Evolutionary conservation across 2,113 vertebrate genomes (phyloP).

Genomic region (Elaphurus davidianus): DNA sequence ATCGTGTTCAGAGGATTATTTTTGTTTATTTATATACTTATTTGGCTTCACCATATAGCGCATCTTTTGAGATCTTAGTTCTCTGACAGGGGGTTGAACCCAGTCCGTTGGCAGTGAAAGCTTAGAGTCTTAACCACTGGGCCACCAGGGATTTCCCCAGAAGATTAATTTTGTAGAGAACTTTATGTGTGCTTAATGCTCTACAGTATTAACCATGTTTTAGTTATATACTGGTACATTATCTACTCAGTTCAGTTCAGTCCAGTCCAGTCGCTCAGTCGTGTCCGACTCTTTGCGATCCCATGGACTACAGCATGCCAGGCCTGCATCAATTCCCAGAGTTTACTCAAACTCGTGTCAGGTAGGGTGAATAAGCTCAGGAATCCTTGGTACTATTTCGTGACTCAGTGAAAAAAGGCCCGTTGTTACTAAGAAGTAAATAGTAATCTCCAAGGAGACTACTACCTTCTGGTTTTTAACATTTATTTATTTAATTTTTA

Average conservation of each 20-base stretch:
- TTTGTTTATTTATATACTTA: not conserved
- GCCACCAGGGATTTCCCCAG: not conserved
- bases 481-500: not conserved
- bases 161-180: not conserved
- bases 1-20: constrained; percentile 5
- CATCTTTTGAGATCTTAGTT: not conserved
- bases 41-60: not conserved
- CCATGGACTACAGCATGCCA: not conserved
- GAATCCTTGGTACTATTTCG: not conserved
- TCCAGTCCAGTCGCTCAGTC: not conserved
- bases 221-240: not conserved
- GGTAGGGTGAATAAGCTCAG: not conserved
- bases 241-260: not conserved
- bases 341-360: not conserved
- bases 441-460: not conserved
- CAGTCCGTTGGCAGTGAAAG: not conserved
- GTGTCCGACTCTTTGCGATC: not conserved
- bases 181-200: not conserved
- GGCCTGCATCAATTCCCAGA: not conserved
- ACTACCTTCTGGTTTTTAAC: not conserved
- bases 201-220: not conserved
- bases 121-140: not conserved
- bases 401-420: not conserved
- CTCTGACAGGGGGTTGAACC: not conserved
- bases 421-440: not conserved